A percentile compares a stretch with the other conserved stretches of the same genome.
phyloP scores from a whole-genome alignment of 2,888 invertebrate genomes.

The Meta bourneti region DNA sequence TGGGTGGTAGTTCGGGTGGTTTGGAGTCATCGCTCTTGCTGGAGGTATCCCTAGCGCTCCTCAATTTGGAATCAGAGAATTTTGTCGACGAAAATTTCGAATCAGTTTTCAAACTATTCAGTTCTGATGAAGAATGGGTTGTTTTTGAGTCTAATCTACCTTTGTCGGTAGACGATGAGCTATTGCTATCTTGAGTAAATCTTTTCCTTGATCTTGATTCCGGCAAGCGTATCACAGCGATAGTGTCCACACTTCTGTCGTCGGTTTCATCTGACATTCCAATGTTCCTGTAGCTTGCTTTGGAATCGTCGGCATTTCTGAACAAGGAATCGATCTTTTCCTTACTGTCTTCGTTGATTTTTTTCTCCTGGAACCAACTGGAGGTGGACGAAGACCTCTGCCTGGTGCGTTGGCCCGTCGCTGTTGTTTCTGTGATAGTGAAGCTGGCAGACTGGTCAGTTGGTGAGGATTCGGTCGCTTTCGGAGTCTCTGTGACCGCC shows the following conservation, averaged over 20 bases:
- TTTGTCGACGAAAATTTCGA: not conserved
- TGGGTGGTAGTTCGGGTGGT: slow-evolving; percentile 61
- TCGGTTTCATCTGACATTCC: slow-evolving; percentile 17
- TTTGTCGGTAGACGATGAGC: not conserved
- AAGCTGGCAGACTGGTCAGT: slow-evolving; percentile 60
- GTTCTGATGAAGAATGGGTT: not conserved
- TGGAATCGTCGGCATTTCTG: slow-evolving; percentile 66
- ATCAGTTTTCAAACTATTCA: not conserved
- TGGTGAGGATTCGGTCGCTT: slow-evolving; percentile 11
- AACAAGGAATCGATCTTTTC: slow-evolving; percentile 71
- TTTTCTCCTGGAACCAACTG: slow-evolving; percentile 74
- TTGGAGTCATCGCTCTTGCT: not conserved
- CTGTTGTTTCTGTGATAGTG: slow-evolving; percentile 65
- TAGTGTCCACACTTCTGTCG: slow-evolving; percentile 40
- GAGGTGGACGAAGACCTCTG: slow-evolving; percentile 62
- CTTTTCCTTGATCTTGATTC: slow-evolving; percentile 31
- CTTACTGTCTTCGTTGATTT: slow-evolving; percentile 54
- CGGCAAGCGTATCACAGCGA: slow-evolving; percentile 55
- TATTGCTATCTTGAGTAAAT: slow-evolving; percentile 7
- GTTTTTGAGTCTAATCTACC: slow-evolving; percentile 2
- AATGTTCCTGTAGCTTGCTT: slow-evolving; percentile 34
- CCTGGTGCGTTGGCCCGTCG: slow-evolving; percentile 43
- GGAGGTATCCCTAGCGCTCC: not conserved
- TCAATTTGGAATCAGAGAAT: not conserved
- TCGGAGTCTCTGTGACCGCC: slow-evolving; percentile 65